phyloP scores from a whole-genome alignment of 2,888 invertebrate species.

The Acronicta alni region DNA sequence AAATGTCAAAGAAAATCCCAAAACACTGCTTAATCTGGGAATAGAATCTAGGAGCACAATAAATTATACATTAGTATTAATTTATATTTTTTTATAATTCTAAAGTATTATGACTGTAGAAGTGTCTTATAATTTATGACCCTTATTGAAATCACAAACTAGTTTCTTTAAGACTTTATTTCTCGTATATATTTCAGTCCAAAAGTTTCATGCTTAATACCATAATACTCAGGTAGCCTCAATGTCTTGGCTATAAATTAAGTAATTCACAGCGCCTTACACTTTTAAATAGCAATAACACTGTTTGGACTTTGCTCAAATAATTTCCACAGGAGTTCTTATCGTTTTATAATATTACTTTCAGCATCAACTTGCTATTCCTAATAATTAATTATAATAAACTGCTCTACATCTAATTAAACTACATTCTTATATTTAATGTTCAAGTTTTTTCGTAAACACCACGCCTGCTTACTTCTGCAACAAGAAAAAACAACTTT shows the following conservation, averaged over 20 bases:
- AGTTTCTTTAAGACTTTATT: slow-evolving; percentile 20
- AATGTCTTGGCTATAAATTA: neutral
- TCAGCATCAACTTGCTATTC: neutral
- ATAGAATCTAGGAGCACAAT: too few species aligned
- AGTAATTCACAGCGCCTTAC: slow-evolving; percentile 19
- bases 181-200: slow-evolving; percentile 4
- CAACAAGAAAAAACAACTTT: slow-evolving; percentile 51
- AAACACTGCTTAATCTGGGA: too few species aligned
- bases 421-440: neutral
- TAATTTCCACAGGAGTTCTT: slow-evolving; percentile 16
- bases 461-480: slow-evolving; percentile 63
- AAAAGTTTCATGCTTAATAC: neutral
- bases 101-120: too few species aligned
- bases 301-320: slow-evolving; percentile 2
- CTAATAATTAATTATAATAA: neutral
- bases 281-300: slow-evolving; percentile 5
- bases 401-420: neutral
- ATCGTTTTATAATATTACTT: neutral
- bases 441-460: slow-evolving; percentile 30
- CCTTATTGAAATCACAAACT: neutral
- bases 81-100: too few species aligned
- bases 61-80: too few species aligned
- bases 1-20: too few species aligned
- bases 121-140: too few species aligned
- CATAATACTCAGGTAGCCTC: slow-evolving; percentile 1